These are phyloP conservation scores for Muscidifurax raptorellus DNA, from an alignment of 1,140 invertebrate species.

Conservation along the genomic window DNA sequence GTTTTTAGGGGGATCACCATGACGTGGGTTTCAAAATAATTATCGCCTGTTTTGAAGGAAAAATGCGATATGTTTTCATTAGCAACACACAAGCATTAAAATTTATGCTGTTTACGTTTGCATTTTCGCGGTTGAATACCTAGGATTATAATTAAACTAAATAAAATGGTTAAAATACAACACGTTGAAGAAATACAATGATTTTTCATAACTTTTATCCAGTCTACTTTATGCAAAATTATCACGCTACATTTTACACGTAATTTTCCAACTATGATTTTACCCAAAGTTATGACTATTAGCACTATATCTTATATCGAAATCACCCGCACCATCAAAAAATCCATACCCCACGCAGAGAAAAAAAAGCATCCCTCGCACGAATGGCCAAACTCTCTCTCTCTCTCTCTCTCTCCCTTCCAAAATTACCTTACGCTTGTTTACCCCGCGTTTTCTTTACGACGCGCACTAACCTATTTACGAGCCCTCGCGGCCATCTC, in stretches of 20 bases:
- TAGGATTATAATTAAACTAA: too few relatives aligned
- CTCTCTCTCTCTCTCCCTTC: neutral
- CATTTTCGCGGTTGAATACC: too few relatives aligned
- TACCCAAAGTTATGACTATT: neutral
- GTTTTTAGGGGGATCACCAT: neutral
- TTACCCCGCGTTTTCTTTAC: slow-evolving; percentile 27
- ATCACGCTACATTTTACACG: neutral
- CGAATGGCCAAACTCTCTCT: neutral
- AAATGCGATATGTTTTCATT: neutral
- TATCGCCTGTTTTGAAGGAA: neutral
- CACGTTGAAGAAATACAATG: too few relatives aligned
- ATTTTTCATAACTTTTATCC: too few relatives aligned
- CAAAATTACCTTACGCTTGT: slow-evolving; percentile 32
- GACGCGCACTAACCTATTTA: slow-evolving; percentile 39
- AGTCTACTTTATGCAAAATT: too few relatives aligned
- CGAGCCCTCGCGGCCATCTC: slow-evolving; percentile 8
- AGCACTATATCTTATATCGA: neutral
- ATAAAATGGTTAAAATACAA: too few relatives aligned
- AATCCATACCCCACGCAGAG: neutral
- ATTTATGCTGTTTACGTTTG: too few relatives aligned
- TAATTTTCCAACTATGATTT: neutral
- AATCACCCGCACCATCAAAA: neutral
- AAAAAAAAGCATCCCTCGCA: neutral
- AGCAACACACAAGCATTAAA: neutral
- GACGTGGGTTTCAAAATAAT: neutral